Percentiles rank a stretch among this genome's conserved stretches.
These are phyloP conservation scores for Acanthurus lineatus DNA, from an alignment of 2,797 vertebrate genomes.

Conservation along the genomic window DNA sequence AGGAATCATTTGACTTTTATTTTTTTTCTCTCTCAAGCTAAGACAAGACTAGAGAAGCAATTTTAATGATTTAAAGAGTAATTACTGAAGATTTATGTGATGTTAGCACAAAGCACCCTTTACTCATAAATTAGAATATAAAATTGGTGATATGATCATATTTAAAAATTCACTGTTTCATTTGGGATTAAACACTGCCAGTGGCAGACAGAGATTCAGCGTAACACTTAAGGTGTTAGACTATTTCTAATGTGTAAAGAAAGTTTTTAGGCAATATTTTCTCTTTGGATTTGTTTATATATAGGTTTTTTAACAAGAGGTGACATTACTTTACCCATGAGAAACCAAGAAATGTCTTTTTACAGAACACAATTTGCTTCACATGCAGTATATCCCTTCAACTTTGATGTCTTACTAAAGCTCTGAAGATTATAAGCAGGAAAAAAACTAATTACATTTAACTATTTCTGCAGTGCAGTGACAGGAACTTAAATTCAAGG, in stretches of 20 bases:
- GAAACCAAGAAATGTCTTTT: not conserved
- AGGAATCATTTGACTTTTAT: constrained; percentile 5
- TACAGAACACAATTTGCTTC: not conserved
- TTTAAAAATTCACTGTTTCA: not conserved
- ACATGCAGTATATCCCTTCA: not conserved
- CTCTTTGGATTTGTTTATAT: not conserved
- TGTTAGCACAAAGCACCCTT: not conserved
- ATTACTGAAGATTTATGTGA: not conserved
- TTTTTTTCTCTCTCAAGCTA: not conserved
- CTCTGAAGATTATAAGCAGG: not conserved
- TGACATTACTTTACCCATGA: not conserved
- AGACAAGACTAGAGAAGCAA: not conserved
- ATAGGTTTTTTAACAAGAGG: not conserved
- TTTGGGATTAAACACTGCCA: not conserved
- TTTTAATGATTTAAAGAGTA: constrained; percentile 17
- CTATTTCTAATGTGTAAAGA: not conserved
- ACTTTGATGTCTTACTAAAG: not conserved
- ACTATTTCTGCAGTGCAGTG: not conserved
- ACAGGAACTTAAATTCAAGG: constrained; percentile 5
- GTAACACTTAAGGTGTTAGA: not conserved
- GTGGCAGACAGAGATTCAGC: not conserved
- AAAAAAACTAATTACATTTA: not conserved
- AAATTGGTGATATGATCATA: not conserved
- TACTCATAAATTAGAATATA: not conserved
- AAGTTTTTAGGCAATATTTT: not conserved